Evolutionary conservation across 1,140 invertebrate genomes (phyloP), one percentile per base, ranked within the genome.

Genomic region (Lepidurus couesii): DNA sequence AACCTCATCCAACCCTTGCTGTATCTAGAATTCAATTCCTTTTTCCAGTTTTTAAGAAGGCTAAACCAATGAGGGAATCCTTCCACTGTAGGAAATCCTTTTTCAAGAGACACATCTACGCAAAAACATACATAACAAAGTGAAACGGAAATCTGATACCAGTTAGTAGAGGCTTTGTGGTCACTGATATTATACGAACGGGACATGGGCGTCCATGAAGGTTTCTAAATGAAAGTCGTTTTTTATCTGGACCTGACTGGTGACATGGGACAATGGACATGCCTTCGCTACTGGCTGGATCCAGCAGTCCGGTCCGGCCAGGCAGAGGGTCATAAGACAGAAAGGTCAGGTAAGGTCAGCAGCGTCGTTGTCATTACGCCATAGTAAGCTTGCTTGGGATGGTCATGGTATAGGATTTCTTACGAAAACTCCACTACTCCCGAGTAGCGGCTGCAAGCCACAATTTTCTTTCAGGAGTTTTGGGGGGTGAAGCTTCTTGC

Each of bases 281-380:
- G 9, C 53, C 21, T 16, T 65, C 16, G 53, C 16, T 65, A 65
- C 53, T 65, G 53, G 53, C 53, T 21, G 53, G 53, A 1, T 21
- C 53, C 53, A 16, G 45, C 34, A 34, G 34, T 34, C 45, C 45
- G 45, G 45, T 47, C 45, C 21, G 53, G 16, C 53, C 8, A 16
- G 53, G 53, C 6, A 65, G 53, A 65, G 53, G 53, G 53, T 65
- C 53, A 65, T 65, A 65, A 65, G 53, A 65, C 16, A 65, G 53
- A 65, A 65, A 16, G 53, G 53, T 65, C 53, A 65, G 53, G 53
- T 65, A 21, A 65, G 53, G 53, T 65, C 53, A 65, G 53, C 53
- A 65, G 53, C 21, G 53, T 13, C 53, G 53, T 21, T 65, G 53
- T 65, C 53, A 65, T 65, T 65, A 65, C 53, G 53, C 53, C 53